A percentile compares a stretch with the other conserved stretches of the same genome.
phyloP scores from a whole-genome alignment of 2,888 invertebrate genomes.

The Bombyx huttoni region DNA sequence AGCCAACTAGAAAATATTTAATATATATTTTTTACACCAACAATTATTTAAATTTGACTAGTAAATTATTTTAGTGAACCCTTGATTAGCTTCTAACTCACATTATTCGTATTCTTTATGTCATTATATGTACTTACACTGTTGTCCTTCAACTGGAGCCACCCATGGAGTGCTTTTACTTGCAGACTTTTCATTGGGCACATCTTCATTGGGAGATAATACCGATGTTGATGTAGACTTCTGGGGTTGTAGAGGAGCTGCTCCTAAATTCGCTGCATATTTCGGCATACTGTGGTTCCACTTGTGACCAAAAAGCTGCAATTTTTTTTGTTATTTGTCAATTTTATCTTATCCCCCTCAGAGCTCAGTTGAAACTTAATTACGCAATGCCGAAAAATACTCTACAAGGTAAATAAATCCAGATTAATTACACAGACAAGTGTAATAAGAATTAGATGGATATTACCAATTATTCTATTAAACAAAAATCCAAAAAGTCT shows the following conservation, averaged over 20 bases:
- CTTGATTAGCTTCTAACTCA: too few species aligned
- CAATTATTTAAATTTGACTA: too few species aligned
- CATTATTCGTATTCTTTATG: too few species aligned
- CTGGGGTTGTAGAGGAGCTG: conserved; percentile 83
- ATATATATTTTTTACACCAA: too few species aligned
- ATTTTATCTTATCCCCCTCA: neutral
- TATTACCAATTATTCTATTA: too few species aligned
- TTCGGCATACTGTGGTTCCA: conserved; percentile 87
- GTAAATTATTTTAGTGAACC: too few species aligned
- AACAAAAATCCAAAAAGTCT: too few species aligned
- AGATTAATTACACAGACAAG: neutral
- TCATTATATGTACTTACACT: conserved; percentile 44
- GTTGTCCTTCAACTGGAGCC: conserved; percentile 60
- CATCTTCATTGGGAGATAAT: conserved; percentile 19
- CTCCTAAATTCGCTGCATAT: conserved; percentile 88
- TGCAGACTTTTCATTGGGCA: conserved; percentile 24
- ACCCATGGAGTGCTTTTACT: conserved; percentile 36
- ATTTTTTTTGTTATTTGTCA: conserved; percentile 10
- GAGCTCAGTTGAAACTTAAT: too few species aligned
- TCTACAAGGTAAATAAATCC: neutral
- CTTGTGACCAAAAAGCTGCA: conserved; percentile 84
- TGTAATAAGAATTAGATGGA: too few species aligned
- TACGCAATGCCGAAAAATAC: too few species aligned
- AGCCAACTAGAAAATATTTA: neutral
- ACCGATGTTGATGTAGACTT: conserved; percentile 46